Conservation (phyloP, 1,140 invertebrate species). For the Spodoptera frugiperda region DNA sequence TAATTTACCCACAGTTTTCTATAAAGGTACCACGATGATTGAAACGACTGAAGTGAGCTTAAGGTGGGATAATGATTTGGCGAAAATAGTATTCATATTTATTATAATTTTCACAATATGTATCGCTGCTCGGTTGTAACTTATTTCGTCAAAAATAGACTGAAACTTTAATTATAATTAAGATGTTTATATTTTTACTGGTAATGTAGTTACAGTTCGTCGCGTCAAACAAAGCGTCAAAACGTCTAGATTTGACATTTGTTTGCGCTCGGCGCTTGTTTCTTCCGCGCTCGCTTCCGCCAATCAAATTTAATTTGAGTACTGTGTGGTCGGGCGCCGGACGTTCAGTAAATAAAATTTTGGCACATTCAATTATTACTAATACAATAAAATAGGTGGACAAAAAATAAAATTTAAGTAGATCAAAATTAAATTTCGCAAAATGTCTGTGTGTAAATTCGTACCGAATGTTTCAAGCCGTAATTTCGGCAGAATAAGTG, state of each 20-base stretch:
- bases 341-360: not conserved
- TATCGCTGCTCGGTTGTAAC: no score
- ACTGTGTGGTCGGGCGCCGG: not conserved
- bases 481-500: constrained; percentile 69
- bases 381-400: no score
- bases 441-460: constrained; percentile 78
- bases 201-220: not conserved
- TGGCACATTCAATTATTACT: not conserved
- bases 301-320: constrained; percentile 21
- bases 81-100: no score
- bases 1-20: no score
- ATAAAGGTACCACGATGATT: no score
- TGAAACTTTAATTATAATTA: no score
- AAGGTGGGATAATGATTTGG: no score
- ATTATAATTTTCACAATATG: no score
- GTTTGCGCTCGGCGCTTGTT: not conserved
- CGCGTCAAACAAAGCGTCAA: not conserved
- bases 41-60: no score
- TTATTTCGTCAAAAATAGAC: no score
- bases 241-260: constrained; percentile 1
- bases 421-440: constrained; percentile 4
- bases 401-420: not conserved
- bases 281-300: not conserved
- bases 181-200: not conserved
- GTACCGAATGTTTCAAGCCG: constrained; percentile 67